Base-by-base conservation (phyloP, 1,140 invertebrate species). In the Akabosia matsudoensis region DNA sequence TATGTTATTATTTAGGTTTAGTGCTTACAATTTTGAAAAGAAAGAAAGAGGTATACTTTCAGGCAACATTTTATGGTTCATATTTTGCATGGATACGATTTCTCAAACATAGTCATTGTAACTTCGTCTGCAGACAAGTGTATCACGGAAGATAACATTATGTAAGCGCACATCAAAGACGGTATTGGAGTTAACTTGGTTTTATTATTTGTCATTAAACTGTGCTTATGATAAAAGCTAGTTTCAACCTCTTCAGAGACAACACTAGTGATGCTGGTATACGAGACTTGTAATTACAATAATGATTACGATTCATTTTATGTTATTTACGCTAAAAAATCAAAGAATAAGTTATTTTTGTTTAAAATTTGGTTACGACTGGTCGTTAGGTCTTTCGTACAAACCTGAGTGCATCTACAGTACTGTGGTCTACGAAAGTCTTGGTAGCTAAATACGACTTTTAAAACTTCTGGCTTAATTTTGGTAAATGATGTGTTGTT, bases 211-310 rank as follows among this genome's bases (percentile, higher is more conserved):
- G 22, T 30, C 54, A 61, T 14, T 61, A 7, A 7, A 24, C 24
- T 61, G 37, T 45, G 37, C 37, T 45, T 7, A 45, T 45, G 37
- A 45, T 61, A 24, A 61, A 61, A n/a, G 24, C 13, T 10, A 24
- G 24, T 61, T 10, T 45, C 7, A 45, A 45, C 37, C 18, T 16
- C 54, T n/a, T 13, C 61, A 67, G 61, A 30, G 61, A 67, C 61
- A 67, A 67, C 28, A 67, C 31, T 67, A 67, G 61, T 67, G 61
- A 67, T 67, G 61, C 61, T 67, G 61, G 61, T 67, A 67, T 67
- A 67, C 61, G 61, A 67, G 61, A 67, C 61, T 67, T 67, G 61
- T 67, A 67, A 61, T 61, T n/a, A 61, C 28, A 67, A 67, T 67
- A 2, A 67, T 16, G 3, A 16, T 67, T 30, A 67, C 4, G 18